Conservation (phyloP, 1,140 invertebrate genomes). For the Zaprionus capensis region DNA sequence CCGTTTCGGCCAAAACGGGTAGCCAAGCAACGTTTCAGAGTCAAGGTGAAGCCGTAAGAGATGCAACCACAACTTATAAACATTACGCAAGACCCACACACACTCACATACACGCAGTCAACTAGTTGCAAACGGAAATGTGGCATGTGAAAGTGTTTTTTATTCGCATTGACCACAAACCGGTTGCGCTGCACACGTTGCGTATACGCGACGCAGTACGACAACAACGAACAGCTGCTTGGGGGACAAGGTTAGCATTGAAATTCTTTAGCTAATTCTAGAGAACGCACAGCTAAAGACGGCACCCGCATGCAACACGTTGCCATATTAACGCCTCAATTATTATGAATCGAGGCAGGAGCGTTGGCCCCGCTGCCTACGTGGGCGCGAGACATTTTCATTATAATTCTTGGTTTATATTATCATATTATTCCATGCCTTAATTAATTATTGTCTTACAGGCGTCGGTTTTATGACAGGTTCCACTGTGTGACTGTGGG, state of each 20-base stretch:
- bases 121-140: constrained; percentile 65
- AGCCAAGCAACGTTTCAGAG: constrained; percentile 60
- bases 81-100: constrained; percentile 55
- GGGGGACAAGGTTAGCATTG: constrained; percentile 2
- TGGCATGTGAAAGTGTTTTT: constrained; percentile 69
- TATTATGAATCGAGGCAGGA: constrained; percentile 51
- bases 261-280: constrained; percentile 8
- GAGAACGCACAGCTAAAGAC: constrained; percentile 17
- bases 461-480: constrained; percentile 37
- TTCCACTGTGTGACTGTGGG: constrained; percentile 17
- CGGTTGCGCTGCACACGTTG: constrained; percentile 53
- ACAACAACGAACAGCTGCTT: background rate
- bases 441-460: constrained; percentile 64
- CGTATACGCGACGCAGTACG: constrained; percentile 59
- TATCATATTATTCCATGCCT: constrained; percentile 52
- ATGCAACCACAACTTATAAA: constrained; percentile 47
- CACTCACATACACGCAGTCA: constrained; percentile 17
- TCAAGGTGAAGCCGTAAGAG: constrained; percentile 68
- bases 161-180: constrained; percentile 38
- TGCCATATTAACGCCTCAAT: constrained; percentile 33
- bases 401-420: constrained; percentile 45
- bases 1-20: constrained; percentile 34
- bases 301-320: constrained; percentile 11
- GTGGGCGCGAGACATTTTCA: constrained; percentile 61
- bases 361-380: constrained; percentile 32